These are phyloP conservation scores for Elaphurus davidianus DNA, from an alignment of 2,113 vertebrate species.

Conservation along the genomic window DNA sequence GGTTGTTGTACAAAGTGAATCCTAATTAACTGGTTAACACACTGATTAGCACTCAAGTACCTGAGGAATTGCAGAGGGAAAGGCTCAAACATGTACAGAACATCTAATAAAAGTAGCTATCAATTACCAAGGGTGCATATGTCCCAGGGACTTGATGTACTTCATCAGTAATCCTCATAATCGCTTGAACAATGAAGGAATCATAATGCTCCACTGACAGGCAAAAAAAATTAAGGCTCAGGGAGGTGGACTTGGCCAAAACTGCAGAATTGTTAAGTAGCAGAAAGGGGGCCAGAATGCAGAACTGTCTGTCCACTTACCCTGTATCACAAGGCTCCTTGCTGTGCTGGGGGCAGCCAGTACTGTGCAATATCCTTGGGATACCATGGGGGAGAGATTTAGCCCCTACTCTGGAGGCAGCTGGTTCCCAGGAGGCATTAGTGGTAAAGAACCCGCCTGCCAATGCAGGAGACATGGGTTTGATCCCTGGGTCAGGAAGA, in stretches of 20 bases:
- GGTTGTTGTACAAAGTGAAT: neutral
- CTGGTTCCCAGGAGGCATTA: neutral
- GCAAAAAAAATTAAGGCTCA: neutral
- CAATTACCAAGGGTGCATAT: neutral
- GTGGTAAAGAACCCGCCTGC: neutral
- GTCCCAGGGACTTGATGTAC: neutral
- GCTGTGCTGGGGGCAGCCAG: neutral
- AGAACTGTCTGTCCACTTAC: neutral
- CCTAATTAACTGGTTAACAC: conserved; percentile 9
- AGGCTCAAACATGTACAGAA: neutral
- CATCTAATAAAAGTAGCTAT: neutral
- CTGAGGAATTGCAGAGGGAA: neutral
- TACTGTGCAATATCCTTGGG: neutral
- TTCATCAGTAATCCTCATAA: neutral
- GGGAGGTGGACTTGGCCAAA: neutral
- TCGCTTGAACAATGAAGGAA: neutral
- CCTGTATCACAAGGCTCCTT: neutral
- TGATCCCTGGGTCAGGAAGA: neutral
- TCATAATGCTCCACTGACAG: too few relatives aligned
- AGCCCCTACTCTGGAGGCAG: neutral
- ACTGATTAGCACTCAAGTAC: neutral
- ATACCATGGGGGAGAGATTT: neutral
- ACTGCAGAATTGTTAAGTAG: neutral
- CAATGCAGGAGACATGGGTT: neutral
- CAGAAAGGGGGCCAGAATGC: neutral